Conservation (phyloP, 2,113 vertebrate species). For the Dendropsophus ebraccatus region DNA sequence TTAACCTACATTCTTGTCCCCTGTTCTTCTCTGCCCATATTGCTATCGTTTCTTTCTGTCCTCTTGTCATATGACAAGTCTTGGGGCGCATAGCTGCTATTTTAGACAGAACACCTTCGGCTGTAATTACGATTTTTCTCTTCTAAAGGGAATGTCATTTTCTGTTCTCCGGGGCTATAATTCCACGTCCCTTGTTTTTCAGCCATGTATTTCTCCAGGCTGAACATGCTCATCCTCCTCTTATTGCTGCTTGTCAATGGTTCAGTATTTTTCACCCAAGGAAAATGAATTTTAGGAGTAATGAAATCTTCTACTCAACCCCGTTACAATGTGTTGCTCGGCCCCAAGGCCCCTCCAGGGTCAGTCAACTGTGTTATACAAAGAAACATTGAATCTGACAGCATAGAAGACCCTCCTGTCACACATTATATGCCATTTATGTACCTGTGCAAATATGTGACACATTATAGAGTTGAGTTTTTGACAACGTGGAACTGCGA, state of each 20-base stretch:
- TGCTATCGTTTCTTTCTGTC: constrained; percentile 33
- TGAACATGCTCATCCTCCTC: constrained; percentile 55
- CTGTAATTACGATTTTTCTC: constrained; percentile 57
- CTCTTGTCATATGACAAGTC: constrained; percentile 41
- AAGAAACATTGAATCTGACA: constrained; percentile 36
- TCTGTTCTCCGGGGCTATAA: constrained; percentile 55
- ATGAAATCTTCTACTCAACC: constrained; percentile 40
- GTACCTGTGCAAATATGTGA: constrained; percentile 3
- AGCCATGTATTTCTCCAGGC: constrained; percentile 56
- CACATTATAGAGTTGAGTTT: neutral
- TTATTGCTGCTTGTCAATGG: constrained; percentile 53
- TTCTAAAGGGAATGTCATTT: constrained; percentile 54
- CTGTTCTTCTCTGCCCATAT: constrained; percentile 11
- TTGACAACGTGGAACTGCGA: neutral
- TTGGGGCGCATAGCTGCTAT: constrained; percentile 46
- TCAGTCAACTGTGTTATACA: constrained; percentile 39
- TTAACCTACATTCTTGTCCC: neutral
- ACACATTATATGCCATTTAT: constrained; percentile 16
- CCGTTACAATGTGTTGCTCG: constrained; percentile 15
- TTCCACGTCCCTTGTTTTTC: constrained; percentile 56
- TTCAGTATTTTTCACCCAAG: constrained; percentile 45
- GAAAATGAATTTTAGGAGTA: constrained; percentile 53
- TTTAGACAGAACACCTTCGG: constrained; percentile 52
- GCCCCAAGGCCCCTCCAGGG: constrained; percentile 5
- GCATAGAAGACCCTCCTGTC: constrained; percentile 23